phyloP scores from a whole-genome alignment of 2,113 vertebrate species.

The Pomatorhinus ruficollis region DNA sequence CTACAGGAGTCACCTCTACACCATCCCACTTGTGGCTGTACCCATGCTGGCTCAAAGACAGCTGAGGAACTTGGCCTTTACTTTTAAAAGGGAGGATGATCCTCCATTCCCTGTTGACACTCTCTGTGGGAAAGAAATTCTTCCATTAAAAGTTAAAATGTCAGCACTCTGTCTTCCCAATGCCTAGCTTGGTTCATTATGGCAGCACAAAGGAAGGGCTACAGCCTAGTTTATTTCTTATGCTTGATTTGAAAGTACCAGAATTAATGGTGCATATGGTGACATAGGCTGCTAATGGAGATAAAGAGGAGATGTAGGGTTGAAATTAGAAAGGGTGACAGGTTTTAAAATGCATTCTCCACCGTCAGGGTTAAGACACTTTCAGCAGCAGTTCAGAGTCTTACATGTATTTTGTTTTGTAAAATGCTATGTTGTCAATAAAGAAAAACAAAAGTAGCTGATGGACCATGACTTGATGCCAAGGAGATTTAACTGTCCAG shows the following conservation, averaged over 20 bases:
- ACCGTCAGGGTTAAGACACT: not conserved
- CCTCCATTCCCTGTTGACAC: not conserved
- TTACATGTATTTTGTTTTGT: not conserved
- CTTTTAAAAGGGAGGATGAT: not conserved
- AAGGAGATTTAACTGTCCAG: not conserved
- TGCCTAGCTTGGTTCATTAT: not conserved
- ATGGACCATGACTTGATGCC: not conserved
- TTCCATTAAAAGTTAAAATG: slow-evolving; percentile 26
- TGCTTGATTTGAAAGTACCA: slow-evolving; percentile 14
- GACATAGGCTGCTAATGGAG: not conserved
- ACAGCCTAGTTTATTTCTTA: not conserved
- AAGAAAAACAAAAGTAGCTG: not conserved
- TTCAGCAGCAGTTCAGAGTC: not conserved
- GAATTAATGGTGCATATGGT: slow-evolving; percentile 43
- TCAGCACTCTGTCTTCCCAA: not conserved
- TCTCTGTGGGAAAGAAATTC: not conserved
- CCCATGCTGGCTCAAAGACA: not conserved
- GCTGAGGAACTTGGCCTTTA: not conserved
- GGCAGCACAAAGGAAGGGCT: not conserved
- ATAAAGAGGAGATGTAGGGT: not conserved
- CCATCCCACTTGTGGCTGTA: not conserved
- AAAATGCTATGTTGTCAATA: not conserved
- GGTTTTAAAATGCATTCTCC: slow-evolving; percentile 1
- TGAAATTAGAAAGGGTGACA: not conserved
- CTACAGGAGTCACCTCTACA: not conserved